A percentile compares a stretch with the other conserved stretches of the same genome.
These are phyloP conservation scores for Aquatica leii DNA, from an alignment of 2,888 invertebrate genomes.

Conservation along the genomic window DNA sequence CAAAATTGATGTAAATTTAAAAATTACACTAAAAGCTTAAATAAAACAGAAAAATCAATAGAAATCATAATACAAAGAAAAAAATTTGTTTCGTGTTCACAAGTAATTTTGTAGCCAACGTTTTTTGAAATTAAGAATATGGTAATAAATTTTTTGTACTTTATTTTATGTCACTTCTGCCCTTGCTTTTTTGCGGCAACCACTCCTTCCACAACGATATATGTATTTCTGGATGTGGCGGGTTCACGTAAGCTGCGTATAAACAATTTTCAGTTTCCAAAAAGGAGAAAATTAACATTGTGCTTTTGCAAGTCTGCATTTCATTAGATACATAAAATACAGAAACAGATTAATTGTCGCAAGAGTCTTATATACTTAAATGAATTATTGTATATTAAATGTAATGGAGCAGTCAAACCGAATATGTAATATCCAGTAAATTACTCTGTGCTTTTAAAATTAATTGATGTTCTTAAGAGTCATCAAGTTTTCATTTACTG, in stretches of 20 bases:
- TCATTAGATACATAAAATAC: background rate
- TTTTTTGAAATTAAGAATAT: too few species aligned
- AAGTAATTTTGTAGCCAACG: too few species aligned
- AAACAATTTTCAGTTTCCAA: conserved; percentile 19
- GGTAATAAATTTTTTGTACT: conserved; percentile 9
- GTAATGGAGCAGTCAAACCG: background rate
- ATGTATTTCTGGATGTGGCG: conserved; percentile 7
- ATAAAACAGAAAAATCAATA: too few species aligned
- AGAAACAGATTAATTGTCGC: too few species aligned
- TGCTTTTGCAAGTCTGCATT: conserved; percentile 12
- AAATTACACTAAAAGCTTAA: too few species aligned
- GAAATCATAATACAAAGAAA: too few species aligned
- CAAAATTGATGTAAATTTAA: too few species aligned
- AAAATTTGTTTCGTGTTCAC: too few species aligned
- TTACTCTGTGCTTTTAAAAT: conserved; percentile 11
- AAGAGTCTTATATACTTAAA: too few species aligned
- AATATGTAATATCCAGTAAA: background rate
- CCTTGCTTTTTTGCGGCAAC: conserved; percentile 2
- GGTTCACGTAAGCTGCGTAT: conserved; percentile 15
- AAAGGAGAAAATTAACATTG: conserved; percentile 6
- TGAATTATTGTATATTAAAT: too few species aligned
- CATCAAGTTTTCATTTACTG: conserved; percentile 19
- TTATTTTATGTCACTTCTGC: conserved; percentile 4
- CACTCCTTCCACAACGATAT: conserved; percentile 12
- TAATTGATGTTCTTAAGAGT: conserved; percentile 20